A percentile compares a stretch with the other conserved stretches of the same genome.
Evolutionary conservation across 2,113 vertebrate genomes (phyloP).

Genomic region (Nothobranchius kuhntae): DNA sequence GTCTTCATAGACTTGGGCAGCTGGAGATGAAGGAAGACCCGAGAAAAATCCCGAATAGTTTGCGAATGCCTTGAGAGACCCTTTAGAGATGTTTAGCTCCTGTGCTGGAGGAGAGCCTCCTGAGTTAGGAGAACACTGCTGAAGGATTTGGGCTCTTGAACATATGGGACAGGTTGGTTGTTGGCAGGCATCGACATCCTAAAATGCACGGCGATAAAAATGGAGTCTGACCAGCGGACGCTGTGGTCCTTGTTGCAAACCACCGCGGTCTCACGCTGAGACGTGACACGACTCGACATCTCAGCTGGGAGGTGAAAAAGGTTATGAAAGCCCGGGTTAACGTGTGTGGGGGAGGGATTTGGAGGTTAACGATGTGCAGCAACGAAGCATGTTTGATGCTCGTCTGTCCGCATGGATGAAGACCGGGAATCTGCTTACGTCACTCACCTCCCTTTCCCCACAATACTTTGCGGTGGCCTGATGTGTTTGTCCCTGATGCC

Average conservation of each 20-base stretch:
- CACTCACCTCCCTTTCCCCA: conserved; percentile 54
- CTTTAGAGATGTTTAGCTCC: background rate
- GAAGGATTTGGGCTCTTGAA: background rate
- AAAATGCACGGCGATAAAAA: conserved; percentile 55
- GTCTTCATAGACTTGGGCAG: background rate
- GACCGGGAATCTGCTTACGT: conserved; percentile 72
- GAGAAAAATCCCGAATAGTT: background rate
- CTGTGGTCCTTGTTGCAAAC: background rate
- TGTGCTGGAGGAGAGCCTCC: background rate
- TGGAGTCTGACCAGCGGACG: conserved; percentile 51
- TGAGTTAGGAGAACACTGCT: no score
- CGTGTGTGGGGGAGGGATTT: conserved; percentile 10
- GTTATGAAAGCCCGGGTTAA: conserved; percentile 29
- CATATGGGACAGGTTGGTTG: no score
- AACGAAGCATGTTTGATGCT: conserved; percentile 45
- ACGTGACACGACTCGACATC: conserved; percentile 34
- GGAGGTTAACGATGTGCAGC: conserved; percentile 44
- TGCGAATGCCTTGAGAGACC: background rate
- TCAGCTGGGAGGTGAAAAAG: background rate
- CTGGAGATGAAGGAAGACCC: background rate
- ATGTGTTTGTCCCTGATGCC: conserved; percentile 1
- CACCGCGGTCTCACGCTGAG: background rate
- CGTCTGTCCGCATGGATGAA: conserved; percentile 70
- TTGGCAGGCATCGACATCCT: conserved; percentile 7
- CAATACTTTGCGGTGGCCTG: conserved; percentile 35